These are phyloP conservation scores for Diorhabda carinulata DNA, from an alignment of 1,140 invertebrate genomes.

Conservation along the genomic window DNA sequence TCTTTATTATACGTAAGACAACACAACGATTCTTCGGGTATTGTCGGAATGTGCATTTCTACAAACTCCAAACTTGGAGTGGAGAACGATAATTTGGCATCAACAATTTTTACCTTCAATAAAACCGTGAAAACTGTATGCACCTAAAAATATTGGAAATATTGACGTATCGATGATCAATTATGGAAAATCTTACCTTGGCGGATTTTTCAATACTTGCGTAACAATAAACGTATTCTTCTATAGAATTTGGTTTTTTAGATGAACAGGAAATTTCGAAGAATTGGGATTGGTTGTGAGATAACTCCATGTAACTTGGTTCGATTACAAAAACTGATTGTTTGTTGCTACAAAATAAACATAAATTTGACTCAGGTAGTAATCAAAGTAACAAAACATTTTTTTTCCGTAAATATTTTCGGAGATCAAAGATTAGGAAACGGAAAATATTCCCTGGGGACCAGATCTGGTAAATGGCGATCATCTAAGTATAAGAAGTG, in stretches of 20 bases:
- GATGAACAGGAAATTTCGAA: conserved; percentile 28
- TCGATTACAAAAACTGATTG: conserved; percentile 30
- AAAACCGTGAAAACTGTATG: conserved; percentile 10
- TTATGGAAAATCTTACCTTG: not conserved
- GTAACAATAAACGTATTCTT: conserved; percentile 37
- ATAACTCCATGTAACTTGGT: conserved; percentile 32
- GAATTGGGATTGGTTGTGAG: conserved; percentile 17
- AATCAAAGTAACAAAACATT: too few species aligned
- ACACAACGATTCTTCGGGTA: not conserved
- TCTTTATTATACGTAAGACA: not conserved
- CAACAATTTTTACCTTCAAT: conserved; percentile 37
- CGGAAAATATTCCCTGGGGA: too few species aligned
- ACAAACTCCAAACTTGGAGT: conserved; percentile 34
- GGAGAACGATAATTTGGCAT: conserved; percentile 31
- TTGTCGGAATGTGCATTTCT: not conserved
- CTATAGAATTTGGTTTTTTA: conserved; percentile 23
- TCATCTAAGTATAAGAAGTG: too few species aligned
- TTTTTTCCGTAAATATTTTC: too few species aligned
- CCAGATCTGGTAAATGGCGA: too few species aligned
- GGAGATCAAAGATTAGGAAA: too few species aligned
- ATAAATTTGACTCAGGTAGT: too few species aligned
- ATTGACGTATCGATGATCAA: not conserved
- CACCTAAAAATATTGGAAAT: not conserved
- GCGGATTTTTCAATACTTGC: conserved; percentile 28
- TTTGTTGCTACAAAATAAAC: not conserved